These are phyloP conservation scores for Tympanoctomys barrerae DNA, from an alignment of 2,797 vertebrate genomes.

Conservation along the genomic window DNA sequence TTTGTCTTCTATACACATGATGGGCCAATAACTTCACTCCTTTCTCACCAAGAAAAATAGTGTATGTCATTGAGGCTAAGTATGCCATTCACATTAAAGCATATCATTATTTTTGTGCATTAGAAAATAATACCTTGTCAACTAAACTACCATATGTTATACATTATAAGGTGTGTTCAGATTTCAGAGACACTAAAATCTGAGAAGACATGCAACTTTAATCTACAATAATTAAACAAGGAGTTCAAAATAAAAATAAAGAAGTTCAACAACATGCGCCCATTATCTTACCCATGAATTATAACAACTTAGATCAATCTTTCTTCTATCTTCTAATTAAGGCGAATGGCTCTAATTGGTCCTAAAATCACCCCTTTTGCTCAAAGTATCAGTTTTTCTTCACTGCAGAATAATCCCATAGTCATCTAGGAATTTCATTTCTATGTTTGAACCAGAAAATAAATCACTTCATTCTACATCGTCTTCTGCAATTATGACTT, in stretches of 20 bases:
- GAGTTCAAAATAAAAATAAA: background rate
- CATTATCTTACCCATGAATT: background rate
- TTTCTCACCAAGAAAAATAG: background rate
- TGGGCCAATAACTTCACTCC: background rate
- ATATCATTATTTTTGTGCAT: background rate
- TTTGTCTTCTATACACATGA: background rate
- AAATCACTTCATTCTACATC: background rate
- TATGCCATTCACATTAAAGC: background rate
- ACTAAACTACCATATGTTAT: background rate
- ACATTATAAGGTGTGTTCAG: slow-evolving; percentile 7
- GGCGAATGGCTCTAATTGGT: background rate
- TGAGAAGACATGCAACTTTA: background rate
- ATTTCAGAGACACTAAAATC: background rate
- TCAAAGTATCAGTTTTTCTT: background rate
- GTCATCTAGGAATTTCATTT: background rate
- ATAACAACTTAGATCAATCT: no score
- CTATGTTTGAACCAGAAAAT: background rate
- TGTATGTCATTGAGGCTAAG: background rate
- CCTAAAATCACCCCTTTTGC: background rate
- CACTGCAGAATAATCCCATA: background rate
- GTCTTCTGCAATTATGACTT: background rate
- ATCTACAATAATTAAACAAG: background rate
- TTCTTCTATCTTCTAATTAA: background rate
- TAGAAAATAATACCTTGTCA: slow-evolving; percentile 4
- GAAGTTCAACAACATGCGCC: background rate